Base-by-base conservation (phyloP, 1,140 invertebrate genomes). In the Camponotus vicinus region DNA sequence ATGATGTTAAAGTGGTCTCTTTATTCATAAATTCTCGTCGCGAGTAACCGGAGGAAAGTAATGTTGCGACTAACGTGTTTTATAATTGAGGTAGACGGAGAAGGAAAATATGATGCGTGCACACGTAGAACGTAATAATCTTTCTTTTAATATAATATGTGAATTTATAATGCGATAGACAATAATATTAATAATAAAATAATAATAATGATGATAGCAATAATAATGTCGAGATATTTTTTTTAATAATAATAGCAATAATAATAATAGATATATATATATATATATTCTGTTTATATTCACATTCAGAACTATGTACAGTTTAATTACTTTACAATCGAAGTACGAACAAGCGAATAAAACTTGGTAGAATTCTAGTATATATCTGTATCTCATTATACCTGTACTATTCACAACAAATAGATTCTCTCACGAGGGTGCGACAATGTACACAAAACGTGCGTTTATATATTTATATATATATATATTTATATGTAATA, bases 221-320 rank as follows among this genome's bases (percentile, higher is more conserved):
- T 83, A 78, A 85, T 59, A 63, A 52, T 76, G 1, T 52, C 15
- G 15, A 52, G 0, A 52, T 18, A 52, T 18, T 52, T 27, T 27
- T 45, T 52, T 52, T 85, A 37, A 94, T 94, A 93, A 93, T 94
- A 91, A 93, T 90, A 93, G 92, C 92, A 93, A 93, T 94, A 92
- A 90, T 91, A 92, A 90, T 88, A 88, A 61, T 61, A 61, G 57
- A 77, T 64, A 59, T 86, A 88, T 90, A 89, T 92, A 94, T 94
- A 94, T 92, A 93, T 94, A 94, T 93, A 92, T 92, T 95, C 93
- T 92, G 93, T 95, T 93, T 94, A 94, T 95, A 95, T 95, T 95
- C 94, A 95, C 94, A 95, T 95, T 95, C 88, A 95, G 91, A 93
- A 91, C 90, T 95, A 95, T 95, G 86, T 95, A 95, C 94, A 95